A percentile compares a stretch with the other conserved stretches of the same genome.
These are phyloP conservation scores for Bombus ignitus DNA, from an alignment of 1,140 invertebrate species.

Conservation along the genomic window DNA sequence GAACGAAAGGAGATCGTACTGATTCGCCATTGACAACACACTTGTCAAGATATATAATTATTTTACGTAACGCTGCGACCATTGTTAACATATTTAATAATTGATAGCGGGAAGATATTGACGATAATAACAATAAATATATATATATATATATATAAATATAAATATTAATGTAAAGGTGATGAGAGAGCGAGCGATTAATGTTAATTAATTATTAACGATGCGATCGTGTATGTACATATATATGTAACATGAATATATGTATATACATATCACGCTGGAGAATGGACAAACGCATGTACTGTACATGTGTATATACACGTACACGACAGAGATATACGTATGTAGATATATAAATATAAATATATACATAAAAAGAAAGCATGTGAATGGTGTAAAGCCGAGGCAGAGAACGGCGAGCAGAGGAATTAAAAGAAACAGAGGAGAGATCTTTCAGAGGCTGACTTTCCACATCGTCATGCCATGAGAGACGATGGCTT, in stretches of 20 bases:
- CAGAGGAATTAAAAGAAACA: not conserved
- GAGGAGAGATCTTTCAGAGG: not conserved
- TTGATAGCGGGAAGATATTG: slow-evolving; percentile 66
- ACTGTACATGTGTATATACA: slow-evolving; percentile 56
- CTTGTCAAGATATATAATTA: slow-evolving; percentile 69
- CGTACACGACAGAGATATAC: slow-evolving; percentile 52
- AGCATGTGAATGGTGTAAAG: slow-evolving; percentile 31
- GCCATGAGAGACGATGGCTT: slow-evolving; percentile 29
- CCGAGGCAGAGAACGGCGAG: slow-evolving; percentile 10
- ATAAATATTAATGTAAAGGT: slow-evolving; percentile 61
- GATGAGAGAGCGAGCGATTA: slow-evolving; percentile 49
- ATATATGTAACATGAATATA: slow-evolving; percentile 49
- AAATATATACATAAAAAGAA: slow-evolving; percentile 39
- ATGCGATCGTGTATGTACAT: slow-evolving; percentile 44
- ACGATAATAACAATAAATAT: slow-evolving; percentile 73
- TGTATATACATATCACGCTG: slow-evolving; percentile 39
- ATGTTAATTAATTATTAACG: slow-evolving; percentile 65
- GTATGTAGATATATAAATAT: slow-evolving; percentile 62
- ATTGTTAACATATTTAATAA: slow-evolving; percentile 77
- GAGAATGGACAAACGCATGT: slow-evolving; percentile 40
- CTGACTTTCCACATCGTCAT: not conserved
- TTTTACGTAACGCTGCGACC: slow-evolving; percentile 76
- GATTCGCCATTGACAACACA: slow-evolving; percentile 68
- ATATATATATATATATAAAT: slow-evolving; percentile 58
- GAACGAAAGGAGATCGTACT: slow-evolving; percentile 63